Base-by-base conservation (phyloP, 2,888 invertebrate genomes). In the Aproaerema taeniolella region DNA sequence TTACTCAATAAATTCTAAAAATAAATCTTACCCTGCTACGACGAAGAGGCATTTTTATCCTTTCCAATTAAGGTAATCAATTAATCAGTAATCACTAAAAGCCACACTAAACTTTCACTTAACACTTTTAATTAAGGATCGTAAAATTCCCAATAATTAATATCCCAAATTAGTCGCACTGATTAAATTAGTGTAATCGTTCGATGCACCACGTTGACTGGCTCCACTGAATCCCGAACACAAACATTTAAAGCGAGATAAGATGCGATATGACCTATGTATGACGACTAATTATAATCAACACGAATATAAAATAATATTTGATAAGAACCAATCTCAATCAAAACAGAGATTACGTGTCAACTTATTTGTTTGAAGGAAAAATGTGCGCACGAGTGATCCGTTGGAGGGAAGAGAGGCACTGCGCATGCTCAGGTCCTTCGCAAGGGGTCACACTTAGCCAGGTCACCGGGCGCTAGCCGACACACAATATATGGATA, bases 211-310 rank as follows among this genome's bases (percentile, higher is more conserved):
- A 63, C 69, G 71, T 76, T 67, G 76, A 86, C 85, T 85, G 83
- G 79, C 78, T 83, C 69, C 63, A 70, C 65, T 71, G 65, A 64
- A 69, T 71, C 74, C 61, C 71, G 73, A 74, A 74, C 83, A 76
- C 79, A 80, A 79, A 80, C 78, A 85, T 86, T 76, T 85, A 37
- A 85, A 83, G 80, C 65, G 61, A 65, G 86, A 85, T 86, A 81
- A 85, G 82, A 83, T 75, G n/a, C n/a, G n/a, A n/a, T 71, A 70
- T 58, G 67, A 50, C 62, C 58, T 80, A 82, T 78, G 81, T 72
- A 72, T 81, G 80, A 77, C 76, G 78, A 13, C 17, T 76, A 71
- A 71, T 73, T 66, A 68, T 74, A 73, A 77, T 78, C 77, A 77
- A 70, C 70, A 75, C 62, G 68, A 76, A 74, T 72, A 76, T 74